These are phyloP conservation scores for Alloscopus bannaensis DNA, from an alignment of 2,888 invertebrate genomes.

Conservation along the genomic window DNA sequence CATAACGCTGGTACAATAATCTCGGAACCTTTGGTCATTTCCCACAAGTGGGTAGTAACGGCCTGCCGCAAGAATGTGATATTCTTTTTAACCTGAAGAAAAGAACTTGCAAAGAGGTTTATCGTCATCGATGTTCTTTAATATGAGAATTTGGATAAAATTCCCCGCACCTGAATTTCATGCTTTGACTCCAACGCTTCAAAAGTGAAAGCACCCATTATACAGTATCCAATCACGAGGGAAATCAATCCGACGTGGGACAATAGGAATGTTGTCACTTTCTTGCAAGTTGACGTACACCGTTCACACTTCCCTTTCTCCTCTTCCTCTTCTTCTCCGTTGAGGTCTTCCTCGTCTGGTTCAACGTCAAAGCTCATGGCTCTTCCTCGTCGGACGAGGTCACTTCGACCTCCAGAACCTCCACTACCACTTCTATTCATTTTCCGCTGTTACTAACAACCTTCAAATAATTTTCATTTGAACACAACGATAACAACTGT, in stretches of 20 bases:
- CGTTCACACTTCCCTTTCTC: conserved; percentile 64
- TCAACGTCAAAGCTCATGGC: conserved; percentile 20
- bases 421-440: conserved; percentile 54
- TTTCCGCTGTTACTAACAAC: background rate
- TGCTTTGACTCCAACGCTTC: conserved; percentile 64
- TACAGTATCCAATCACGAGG: conserved; percentile 92
- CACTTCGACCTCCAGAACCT: conserved; percentile 14
- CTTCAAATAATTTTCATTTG: background rate
- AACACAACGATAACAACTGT: background rate
- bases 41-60: conserved; percentile 88
- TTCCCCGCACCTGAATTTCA: conserved; percentile 54
- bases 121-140: background rate
- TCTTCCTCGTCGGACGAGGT: conserved; percentile 9
- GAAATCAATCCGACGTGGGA: conserved; percentile 92
- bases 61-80: conserved; percentile 84
- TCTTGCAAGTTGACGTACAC: conserved; percentile 66
- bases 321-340: conserved; percentile 19
- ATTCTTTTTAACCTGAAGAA: conserved; percentile 87
- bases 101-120: conserved; percentile 13
- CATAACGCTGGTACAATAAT: conserved; percentile 86
- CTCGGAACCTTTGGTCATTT: conserved; percentile 80
- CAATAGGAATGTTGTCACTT: conserved; percentile 89
- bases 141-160: background rate
- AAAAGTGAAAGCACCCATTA: conserved; percentile 91
- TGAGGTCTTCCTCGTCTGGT: conserved; percentile 10